phyloP scores from a whole-genome alignment of 2,888 invertebrate species.

The Chymomyza procnemis region DNA sequence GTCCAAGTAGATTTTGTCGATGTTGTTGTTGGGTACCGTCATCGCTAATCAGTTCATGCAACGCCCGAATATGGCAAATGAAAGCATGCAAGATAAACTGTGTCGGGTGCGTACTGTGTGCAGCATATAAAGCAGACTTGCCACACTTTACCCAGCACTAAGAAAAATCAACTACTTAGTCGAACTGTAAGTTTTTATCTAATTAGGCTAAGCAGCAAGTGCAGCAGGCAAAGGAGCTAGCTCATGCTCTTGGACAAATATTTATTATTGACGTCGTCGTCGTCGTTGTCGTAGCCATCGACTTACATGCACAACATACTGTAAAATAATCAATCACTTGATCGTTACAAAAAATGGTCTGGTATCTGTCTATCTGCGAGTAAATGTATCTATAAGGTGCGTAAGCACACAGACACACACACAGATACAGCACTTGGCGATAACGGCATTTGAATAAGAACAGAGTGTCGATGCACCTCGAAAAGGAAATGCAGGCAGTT shows the following conservation, averaged over 20 bases:
- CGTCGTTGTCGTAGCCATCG: no score
- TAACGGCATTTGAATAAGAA: conserved; percentile 69
- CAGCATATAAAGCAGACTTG: conserved; percentile 6
- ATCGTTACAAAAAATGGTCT: conserved; percentile 67
- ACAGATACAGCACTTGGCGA: conserved; percentile 23
- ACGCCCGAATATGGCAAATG: conserved; percentile 64
- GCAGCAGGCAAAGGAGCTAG: conserved; percentile 31
- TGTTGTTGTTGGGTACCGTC: conserved; percentile 24
- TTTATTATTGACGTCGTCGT: conserved; percentile 54
- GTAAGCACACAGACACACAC: conserved; percentile 6
- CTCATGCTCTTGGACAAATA: conserved; percentile 52
- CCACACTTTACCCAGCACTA: conserved; percentile 9
- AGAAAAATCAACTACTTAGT: background rate
- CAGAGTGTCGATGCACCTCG: conserved; percentile 11
- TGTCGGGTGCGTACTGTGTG: conserved; percentile 1
- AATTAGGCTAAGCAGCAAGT: conserved; percentile 68
- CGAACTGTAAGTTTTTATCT: conserved; percentile 54
- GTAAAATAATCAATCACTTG: conserved; percentile 70
- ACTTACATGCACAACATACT: conserved; percentile 27
- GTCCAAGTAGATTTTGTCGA: conserved; percentile 27
- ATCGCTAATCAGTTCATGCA: conserved; percentile 49
- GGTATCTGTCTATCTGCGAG: conserved; percentile 24
- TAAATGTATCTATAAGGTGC: conserved; percentile 13
- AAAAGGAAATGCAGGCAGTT: conserved; percentile 47
- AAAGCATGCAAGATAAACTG: conserved; percentile 56